phyloP scores from a whole-genome alignment of 2,797 vertebrate species.

The Sebastes vulpes region DNA sequence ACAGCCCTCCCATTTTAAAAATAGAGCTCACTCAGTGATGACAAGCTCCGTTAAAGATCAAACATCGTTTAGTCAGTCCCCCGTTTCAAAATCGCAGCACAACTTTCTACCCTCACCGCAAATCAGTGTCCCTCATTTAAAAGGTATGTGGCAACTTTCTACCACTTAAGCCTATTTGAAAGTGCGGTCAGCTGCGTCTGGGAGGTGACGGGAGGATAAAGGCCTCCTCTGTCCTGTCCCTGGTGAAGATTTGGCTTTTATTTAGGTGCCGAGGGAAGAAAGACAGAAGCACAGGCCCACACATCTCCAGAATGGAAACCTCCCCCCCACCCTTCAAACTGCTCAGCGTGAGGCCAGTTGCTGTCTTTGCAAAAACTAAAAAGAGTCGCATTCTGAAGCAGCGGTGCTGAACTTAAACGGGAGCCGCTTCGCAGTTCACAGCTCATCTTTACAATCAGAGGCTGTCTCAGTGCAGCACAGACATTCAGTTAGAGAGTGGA shows the following conservation, averaged over 20 bases:
- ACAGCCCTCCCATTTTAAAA: slow-evolving; percentile 50
- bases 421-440: slow-evolving; percentile 40
- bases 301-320: slow-evolving; percentile 41
- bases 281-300: slow-evolving; percentile 36
- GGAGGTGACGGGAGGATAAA: slow-evolving; percentile 76
- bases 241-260: slow-evolving; percentile 61
- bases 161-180: slow-evolving; percentile 74
- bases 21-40: slow-evolving; percentile 48
- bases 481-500: not conserved
- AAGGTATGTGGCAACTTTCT: slow-evolving; percentile 71
- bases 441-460: slow-evolving; percentile 44
- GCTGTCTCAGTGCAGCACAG: slow-evolving; percentile 9
- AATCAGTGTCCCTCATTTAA: slow-evolving; percentile 55
- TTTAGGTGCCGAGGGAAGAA: slow-evolving; percentile 38
- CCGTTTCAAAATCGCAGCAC: slow-evolving; percentile 38
- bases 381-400: slow-evolving; percentile 48
- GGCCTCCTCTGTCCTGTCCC: slow-evolving; percentile 73
- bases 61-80: slow-evolving; percentile 40
- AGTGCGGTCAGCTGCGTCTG: slow-evolving; percentile 76
- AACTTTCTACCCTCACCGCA: slow-evolving; percentile 27
- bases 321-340: not conserved
- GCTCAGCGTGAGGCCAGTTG: slow-evolving; percentile 25
- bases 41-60: slow-evolving; percentile 64
- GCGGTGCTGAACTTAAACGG: slow-evolving; percentile 34
- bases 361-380: not conserved